phyloP scores from a whole-genome alignment of 2,113 vertebrate genomes.

The Machaerirhynchus nigripectus region DNA sequence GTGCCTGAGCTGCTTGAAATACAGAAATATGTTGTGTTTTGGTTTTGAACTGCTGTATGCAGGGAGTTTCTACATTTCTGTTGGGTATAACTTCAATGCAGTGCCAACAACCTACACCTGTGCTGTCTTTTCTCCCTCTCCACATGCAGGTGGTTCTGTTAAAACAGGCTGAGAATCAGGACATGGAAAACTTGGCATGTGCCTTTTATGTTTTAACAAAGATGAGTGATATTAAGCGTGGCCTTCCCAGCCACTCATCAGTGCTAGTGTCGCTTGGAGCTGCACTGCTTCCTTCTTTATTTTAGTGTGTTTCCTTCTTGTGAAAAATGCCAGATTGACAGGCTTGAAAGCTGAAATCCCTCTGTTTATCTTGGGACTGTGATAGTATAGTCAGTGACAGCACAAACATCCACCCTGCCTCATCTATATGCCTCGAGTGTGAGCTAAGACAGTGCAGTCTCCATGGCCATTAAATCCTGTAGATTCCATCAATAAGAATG shows the following conservation, averaged over 20 bases:
- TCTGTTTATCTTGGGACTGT: constrained; percentile 18
- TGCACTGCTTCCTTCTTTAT: not conserved
- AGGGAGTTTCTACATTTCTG: not conserved
- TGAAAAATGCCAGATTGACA: constrained; percentile 14
- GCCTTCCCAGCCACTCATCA: not conserved
- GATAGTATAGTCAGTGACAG: constrained; percentile 13
- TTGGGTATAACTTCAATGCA: not conserved
- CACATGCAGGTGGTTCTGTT: not conserved
- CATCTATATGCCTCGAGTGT: constrained; percentile 44
- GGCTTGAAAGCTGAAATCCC: constrained; percentile 7
- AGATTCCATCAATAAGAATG: constrained; percentile 53
- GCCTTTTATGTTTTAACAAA: not conserved
- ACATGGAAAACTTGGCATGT: not conserved
- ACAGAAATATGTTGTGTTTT: not conserved
- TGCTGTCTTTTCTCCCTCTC: not conserved
- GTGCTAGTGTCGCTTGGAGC: not conserved
- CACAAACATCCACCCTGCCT: constrained; percentile 18
- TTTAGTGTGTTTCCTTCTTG: not conserved
- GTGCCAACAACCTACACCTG: not conserved
- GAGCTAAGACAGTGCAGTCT: not conserved
- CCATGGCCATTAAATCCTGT: constrained; percentile 40
- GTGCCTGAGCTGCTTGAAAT: not conserved
- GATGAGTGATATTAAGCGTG: not conserved
- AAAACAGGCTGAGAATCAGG: not conserved
- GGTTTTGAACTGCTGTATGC: not conserved